Conservation (phyloP, 2,888 invertebrate genomes). For the Caenorhabditis macrosperma region DNA sequence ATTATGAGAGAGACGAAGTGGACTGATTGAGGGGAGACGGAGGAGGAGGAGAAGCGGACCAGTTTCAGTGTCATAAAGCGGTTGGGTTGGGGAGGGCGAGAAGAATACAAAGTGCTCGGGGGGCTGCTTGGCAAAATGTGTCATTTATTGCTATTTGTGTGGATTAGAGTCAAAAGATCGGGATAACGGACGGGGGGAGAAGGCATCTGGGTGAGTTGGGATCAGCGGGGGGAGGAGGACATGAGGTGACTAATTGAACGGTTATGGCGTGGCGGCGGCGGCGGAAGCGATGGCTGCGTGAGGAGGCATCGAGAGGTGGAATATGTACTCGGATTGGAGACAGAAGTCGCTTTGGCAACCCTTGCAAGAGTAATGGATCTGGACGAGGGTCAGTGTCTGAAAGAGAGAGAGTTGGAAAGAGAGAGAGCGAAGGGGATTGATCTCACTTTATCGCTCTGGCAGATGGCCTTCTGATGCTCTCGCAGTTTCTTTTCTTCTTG, state of each 20-base stretch:
- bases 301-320: slow-evolving; percentile 42
- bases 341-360: slow-evolving; percentile 71
- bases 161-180: not conserved
- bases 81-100: too few species aligned
- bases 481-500: slow-evolving; percentile 74
- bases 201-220: slow-evolving; percentile 30
- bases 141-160: not conserved
- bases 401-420: slow-evolving; percentile 9
- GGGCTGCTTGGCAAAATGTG: not conserved
- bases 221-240: slow-evolving; percentile 6
- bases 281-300: slow-evolving; percentile 8
- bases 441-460: slow-evolving; percentile 31
- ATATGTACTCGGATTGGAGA: slow-evolving; percentile 70
- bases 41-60: slow-evolving; percentile 15
- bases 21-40: not conserved
- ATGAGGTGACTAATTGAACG: slow-evolving; percentile 37
- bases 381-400: slow-evolving; percentile 74
- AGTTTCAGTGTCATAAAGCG: slow-evolving; percentile 54
- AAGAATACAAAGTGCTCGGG: slow-evolving; percentile 11
- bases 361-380: slow-evolving; percentile 77
- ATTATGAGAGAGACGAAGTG: not conserved
- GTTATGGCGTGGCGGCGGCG: slow-evolving; percentile 7
- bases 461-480: slow-evolving; percentile 72
- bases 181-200: slow-evolving; percentile 11
- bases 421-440: not conserved